Base-by-base conservation (phyloP, 1,140 invertebrate species). In the Macrobrachium rosenbergii region DNA sequence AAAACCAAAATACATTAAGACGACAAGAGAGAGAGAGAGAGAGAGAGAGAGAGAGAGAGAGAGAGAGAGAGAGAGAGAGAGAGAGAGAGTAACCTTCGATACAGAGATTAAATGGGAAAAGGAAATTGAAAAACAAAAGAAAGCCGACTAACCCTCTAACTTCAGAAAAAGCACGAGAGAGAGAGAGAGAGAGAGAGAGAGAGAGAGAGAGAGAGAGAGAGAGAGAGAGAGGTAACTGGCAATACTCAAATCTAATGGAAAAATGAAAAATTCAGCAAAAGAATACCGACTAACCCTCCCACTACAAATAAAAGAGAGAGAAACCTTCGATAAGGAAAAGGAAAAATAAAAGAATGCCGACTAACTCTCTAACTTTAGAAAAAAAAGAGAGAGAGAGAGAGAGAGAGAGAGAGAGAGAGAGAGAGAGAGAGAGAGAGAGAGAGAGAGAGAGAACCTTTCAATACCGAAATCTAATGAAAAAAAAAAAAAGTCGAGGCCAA, bases 401-500 rank as follows among this genome's bases (percentile, higher is more conserved):
- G 28, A 37, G 28, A 37, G 28, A 37, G 28, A 37, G 28, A 37
- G 28, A 37, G 52, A 58, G 21, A 21, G 52, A 58, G 75, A 58
- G 52, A 52, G n/a, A 23, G 67, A 69, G 67, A 69, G n/a, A 69
- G 67, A 69, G 67, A 69, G n/a, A 69, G 67, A 69, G 67, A 69
- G n/a, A 69, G 67, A 23, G 67, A 69, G 14, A 69, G 67, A 69
- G 67, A 19, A 19, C 21, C 21, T 23, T 37, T 12, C 64, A 17
- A 67, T 21, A 67, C 64, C 16, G 69, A 72, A n/a, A 72, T 17
- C 7, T 23, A 72, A 43, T 28, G 10, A 72, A 43, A 72, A 43
- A 23, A 43, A 23, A 37, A 5, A 11, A 37, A 10, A 37, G n/a
- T 52, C 52, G 12, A 52, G 52, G 52, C 52, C 52, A 52, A 52